Conservation (phyloP, 2,797 vertebrate genomes). For the Ciconia nigra region DNA sequence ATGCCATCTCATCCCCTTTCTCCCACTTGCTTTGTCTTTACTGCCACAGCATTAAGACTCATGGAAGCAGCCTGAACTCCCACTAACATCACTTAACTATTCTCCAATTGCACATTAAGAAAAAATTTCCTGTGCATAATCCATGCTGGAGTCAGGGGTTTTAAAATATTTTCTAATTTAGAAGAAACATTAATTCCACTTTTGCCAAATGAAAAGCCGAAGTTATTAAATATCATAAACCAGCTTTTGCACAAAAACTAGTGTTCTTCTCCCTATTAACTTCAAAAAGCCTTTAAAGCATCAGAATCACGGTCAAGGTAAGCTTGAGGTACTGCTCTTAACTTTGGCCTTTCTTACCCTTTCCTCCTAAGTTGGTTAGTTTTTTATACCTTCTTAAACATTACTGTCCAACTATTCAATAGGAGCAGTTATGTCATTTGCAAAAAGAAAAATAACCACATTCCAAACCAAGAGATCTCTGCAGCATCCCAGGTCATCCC, state of each 20-base stretch:
- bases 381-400: background rate
- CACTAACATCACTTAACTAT: background rate
- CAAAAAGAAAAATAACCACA: background rate
- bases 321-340: background rate
- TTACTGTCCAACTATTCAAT: rapidly evolving
- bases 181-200: background rate
- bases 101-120: background rate
- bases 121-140: background rate
- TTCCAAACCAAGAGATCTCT: background rate
- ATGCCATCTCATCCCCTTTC: background rate
- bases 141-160: background rate
- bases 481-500: background rate
- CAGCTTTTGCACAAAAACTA: background rate
- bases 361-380: background rate
- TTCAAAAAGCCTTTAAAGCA: background rate
- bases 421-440: background rate
- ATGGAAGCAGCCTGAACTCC: background rate
- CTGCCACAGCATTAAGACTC: background rate
- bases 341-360: background rate
- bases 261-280: background rate
- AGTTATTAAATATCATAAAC: background rate
- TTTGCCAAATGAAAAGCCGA: background rate
- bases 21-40: background rate
- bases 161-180: background rate
- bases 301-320: background rate